Percentiles rank a stretch among this genome's conserved stretches.
Conservation (phyloP, 1,140 invertebrate species). For the Rhopalosiphum maidis region DNA sequence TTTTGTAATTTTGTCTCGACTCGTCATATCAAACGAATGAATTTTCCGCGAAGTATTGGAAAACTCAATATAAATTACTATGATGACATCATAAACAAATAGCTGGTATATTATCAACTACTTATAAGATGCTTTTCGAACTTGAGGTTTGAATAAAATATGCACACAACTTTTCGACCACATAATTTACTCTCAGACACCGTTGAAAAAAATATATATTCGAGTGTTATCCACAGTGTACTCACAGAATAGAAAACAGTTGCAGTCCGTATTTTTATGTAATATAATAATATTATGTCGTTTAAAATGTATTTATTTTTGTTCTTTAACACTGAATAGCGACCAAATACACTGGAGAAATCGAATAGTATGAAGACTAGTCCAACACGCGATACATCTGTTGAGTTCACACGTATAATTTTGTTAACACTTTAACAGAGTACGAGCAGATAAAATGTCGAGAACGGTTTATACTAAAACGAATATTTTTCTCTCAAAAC, state of each 20-base stretch:
- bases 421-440: neutral
- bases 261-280: neutral
- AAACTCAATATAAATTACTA: neutral
- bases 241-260: neutral
- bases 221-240: neutral
- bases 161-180: too few relatives aligned
- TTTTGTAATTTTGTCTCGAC: neutral
- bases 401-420: neutral
- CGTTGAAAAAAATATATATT: neutral
- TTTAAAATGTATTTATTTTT: neutral
- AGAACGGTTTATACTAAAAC: neutral
- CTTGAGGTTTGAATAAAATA: neutral
- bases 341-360: neutral
- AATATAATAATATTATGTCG: neutral
- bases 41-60: neutral
- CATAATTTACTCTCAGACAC: neutral
- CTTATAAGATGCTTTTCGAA: neutral
- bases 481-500: neutral
- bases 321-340: neutral
- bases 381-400: neutral
- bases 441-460: neutral
- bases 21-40: too few relatives aligned
- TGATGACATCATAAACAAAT: neutral
- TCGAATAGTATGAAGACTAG: neutral
- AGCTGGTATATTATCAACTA: neutral